These are phyloP conservation scores for Syngnathus rostellatus DNA, from an alignment of 2,797 vertebrate genomes.

Conservation along the genomic window DNA sequence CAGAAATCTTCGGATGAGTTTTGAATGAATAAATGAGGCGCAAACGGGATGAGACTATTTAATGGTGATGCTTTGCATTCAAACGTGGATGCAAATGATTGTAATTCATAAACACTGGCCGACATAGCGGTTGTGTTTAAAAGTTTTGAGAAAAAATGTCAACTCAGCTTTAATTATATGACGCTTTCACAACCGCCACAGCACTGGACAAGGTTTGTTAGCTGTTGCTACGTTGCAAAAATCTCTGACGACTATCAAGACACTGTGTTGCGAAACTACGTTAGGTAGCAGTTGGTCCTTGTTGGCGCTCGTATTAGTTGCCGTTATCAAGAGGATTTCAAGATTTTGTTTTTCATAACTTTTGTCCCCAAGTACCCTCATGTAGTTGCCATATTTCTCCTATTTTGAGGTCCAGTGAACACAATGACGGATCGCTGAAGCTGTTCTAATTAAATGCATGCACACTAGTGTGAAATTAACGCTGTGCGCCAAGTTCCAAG, in stretches of 20 bases:
- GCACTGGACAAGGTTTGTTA: not conserved
- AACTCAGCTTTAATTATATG: no score
- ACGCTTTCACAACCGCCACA: no score
- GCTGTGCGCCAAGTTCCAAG: not conserved
- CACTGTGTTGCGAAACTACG: not conserved
- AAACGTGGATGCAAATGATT: not conserved
- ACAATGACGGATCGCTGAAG: not conserved
- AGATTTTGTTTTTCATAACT: not conserved
- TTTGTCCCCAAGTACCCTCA: not conserved
- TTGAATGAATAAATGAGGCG: not conserved
- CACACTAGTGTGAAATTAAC: slow-evolving; percentile 2
- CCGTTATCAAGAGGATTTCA: not conserved
- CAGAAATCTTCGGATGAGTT: not conserved
- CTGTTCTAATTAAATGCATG: slow-evolving; percentile 4
- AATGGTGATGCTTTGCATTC: not conserved
- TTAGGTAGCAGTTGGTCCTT: not conserved
- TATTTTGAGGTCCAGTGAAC: slow-evolving; percentile 6
- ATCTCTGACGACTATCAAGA: not conserved
- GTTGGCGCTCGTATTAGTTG: not conserved
- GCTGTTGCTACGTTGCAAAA: not conserved
- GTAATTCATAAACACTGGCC: not conserved
- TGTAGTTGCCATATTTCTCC: slow-evolving; percentile 1
- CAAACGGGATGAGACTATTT: not conserved
- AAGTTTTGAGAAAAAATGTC: not conserved
- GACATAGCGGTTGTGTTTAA: not conserved